These are phyloP conservation scores for Cromileptes altivelis DNA, from an alignment of 2,113 vertebrate species.

Conservation along the genomic window DNA sequence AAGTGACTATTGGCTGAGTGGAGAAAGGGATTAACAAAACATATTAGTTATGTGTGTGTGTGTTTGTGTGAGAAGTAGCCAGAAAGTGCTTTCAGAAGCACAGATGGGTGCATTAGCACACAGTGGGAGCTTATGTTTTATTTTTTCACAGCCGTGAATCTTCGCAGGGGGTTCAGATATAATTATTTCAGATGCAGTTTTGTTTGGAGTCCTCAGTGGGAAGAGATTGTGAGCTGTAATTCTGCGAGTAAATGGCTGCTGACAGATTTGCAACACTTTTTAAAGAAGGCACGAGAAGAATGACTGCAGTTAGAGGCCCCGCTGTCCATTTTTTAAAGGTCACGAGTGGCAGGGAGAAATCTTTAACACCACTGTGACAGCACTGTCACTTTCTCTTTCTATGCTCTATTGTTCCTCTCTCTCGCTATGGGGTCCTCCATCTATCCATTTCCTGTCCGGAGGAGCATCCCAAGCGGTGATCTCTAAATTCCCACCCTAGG, in stretches of 20 bases:
- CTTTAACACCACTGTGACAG: constrained; percentile 6
- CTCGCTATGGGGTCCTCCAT: constrained; percentile 10
- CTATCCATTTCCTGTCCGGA: constrained; percentile 14
- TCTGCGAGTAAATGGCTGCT: constrained; percentile 10
- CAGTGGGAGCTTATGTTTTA: constrained; percentile 40
- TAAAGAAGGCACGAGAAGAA: constrained; percentile 16
- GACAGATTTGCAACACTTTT: not conserved
- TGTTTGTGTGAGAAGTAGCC: not conserved
- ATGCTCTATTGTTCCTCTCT: not conserved
- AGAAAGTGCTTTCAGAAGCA: constrained; percentile 22
- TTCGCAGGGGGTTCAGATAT: constrained; percentile 34
- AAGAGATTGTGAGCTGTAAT: constrained; percentile 3
- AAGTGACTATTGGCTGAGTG: not conserved
- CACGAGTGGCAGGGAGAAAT: constrained; percentile 20
- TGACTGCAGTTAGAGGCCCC: constrained; percentile 19
- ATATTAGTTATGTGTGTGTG: not conserved
- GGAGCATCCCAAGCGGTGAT: constrained; percentile 44
- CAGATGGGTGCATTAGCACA: constrained; percentile 45
- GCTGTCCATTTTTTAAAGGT: constrained; percentile 52
- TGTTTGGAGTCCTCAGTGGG: constrained; percentile 15
- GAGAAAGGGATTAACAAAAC: constrained; percentile 14
- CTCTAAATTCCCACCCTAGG: constrained; percentile 38
- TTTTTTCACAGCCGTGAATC: constrained; percentile 30
- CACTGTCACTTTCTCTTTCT: constrained; percentile 6
- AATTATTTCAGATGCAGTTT: constrained; percentile 46